A percentile compares a stretch with the other conserved stretches of the same genome.
Conservation (phyloP, 2,888 invertebrate species). For the Diarsia brunnea region DNA sequence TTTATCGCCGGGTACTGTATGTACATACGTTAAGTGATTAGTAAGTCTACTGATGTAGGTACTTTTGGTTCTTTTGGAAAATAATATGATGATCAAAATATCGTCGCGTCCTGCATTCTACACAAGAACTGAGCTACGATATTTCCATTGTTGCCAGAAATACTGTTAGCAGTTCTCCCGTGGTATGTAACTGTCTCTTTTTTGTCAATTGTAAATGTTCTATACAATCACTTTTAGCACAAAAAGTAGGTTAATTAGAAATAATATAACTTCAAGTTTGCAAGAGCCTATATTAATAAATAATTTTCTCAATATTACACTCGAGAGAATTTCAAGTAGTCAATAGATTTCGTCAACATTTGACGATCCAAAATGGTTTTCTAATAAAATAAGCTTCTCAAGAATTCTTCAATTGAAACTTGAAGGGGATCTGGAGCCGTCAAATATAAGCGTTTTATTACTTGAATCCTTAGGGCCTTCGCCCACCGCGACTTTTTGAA, state of each 20-base stretch:
- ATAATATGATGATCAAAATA: no score
- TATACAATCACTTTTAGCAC: not conserved
- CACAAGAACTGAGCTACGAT: not conserved
- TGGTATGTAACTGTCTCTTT: not conserved
- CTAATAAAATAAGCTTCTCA: slow-evolving; percentile 19
- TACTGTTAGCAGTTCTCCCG: not conserved
- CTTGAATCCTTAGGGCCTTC: not conserved
- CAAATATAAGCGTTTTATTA: slow-evolving; percentile 26
- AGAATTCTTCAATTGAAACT: not conserved
- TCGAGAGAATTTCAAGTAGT: not conserved
- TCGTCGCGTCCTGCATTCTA: not conserved
- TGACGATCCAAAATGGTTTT: slow-evolving; percentile 25
- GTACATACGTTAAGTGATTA: no score
- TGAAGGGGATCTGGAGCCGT: not conserved
- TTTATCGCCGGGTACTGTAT: no score
- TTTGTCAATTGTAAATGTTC: not conserved
- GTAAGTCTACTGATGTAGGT: no score
- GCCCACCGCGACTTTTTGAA: not conserved
- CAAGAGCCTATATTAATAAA: not conserved
- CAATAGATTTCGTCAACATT: slow-evolving; percentile 3
- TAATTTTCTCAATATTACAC: slow-evolving; percentile 4
- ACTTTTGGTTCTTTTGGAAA: no score
- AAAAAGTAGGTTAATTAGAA: not conserved
- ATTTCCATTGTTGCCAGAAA: not conserved
- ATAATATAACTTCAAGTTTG: not conserved